phyloP scores from a whole-genome alignment of 2,797 vertebrate species.

The Smutsia gigantea region DNA sequence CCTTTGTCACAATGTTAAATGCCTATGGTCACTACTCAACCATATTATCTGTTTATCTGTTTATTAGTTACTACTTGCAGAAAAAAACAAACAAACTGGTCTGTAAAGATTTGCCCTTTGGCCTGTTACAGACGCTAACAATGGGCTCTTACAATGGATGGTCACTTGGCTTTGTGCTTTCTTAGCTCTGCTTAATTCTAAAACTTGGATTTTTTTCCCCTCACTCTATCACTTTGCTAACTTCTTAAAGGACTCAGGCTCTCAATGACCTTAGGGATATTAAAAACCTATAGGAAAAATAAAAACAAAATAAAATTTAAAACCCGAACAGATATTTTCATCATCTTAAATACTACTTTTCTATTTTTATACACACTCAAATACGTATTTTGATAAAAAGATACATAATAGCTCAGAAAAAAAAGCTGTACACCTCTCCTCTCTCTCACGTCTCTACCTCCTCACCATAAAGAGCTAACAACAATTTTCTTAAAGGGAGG shows the following conservation, averaged over 20 bases:
- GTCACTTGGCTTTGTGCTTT: neutral
- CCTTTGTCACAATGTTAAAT: neutral
- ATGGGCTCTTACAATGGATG: neutral
- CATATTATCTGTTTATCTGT: neutral
- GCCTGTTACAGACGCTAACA: neutral
- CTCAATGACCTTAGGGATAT: neutral
- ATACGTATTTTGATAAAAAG: slow-evolving; percentile 7
- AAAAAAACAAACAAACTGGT: neutral
- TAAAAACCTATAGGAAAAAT: slow-evolving; percentile 49
- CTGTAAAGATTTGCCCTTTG: neutral
- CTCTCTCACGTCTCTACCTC: neutral
- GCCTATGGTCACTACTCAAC: neutral
- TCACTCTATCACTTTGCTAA: neutral
- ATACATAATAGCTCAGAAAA: neutral
- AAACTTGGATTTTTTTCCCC: neutral
- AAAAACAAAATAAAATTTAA: slow-evolving; percentile 56
- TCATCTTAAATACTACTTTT: neutral
- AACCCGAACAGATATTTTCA: neutral
- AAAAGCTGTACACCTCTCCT: neutral
- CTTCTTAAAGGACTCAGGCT: slow-evolving; percentile 27
- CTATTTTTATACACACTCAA: neutral
- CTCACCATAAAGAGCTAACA: neutral
- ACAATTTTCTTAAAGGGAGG: neutral
- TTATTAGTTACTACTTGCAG: neutral
- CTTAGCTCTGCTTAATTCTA: neutral